A percentile compares a stretch with the other conserved stretches of the same genome.
Evolutionary conservation across 2,797 vertebrate genomes (phyloP).

Genomic region (Nyctibius grandis): DNA sequence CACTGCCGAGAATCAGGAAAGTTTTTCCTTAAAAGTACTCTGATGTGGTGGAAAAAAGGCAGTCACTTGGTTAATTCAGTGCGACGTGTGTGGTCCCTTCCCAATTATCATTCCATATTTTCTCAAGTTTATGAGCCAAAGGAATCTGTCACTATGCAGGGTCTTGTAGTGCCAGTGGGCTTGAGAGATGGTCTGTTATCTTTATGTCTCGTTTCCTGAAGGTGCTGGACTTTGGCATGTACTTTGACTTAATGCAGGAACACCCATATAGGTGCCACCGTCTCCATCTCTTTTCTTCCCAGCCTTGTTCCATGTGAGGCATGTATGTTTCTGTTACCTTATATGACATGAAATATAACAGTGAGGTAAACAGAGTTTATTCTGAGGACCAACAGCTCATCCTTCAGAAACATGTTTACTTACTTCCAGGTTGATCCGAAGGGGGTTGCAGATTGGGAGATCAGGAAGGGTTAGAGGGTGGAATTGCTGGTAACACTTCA

Average conservation of each 20-base stretch:
- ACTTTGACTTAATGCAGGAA: background rate
- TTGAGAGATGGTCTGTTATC: background rate
- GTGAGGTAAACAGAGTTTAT: background rate
- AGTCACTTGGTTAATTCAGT: background rate
- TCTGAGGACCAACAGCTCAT: background rate
- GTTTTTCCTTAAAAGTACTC: background rate
- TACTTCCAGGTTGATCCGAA: background rate
- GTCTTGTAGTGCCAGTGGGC: background rate
- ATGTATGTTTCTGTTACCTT: background rate
- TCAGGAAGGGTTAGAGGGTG: background rate
- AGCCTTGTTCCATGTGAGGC: background rate
- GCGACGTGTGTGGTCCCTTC: background rate
- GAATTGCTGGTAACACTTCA: background rate
- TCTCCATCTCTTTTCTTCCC: background rate
- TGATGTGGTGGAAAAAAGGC: background rate
- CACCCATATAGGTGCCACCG: background rate
- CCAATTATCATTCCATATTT: conserved; percentile 12
- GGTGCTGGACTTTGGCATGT: background rate
- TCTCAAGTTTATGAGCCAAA: background rate
- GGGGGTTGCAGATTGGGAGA: rapidly evolving
- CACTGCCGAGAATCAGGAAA: background rate
- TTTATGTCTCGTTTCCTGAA: background rate
- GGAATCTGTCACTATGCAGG: background rate
- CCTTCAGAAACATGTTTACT: background rate
- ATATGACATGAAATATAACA: background rate